Evolutionary conservation across 2,797 vertebrate species (phyloP).

Genomic region (Hypotaenidia philippensis): DNA sequence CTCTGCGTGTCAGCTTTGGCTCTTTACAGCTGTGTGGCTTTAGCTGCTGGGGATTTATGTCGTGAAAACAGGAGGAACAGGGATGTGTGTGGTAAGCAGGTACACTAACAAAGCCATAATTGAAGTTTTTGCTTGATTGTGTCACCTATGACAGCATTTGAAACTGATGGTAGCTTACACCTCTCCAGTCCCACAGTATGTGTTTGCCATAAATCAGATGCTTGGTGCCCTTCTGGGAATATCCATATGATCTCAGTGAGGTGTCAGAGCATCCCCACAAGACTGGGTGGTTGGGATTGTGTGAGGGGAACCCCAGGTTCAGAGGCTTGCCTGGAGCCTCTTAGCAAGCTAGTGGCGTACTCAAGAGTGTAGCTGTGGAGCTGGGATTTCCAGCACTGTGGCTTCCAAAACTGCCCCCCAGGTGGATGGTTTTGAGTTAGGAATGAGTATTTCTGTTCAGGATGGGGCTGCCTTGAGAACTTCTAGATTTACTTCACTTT

Average conservation of each 20-base stretch:
- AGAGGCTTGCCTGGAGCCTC: not conserved
- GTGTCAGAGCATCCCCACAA: not conserved
- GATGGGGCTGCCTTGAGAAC: not conserved
- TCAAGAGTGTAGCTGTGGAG: rapidly evolving
- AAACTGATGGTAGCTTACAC: not conserved
- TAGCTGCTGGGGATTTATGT: not conserved
- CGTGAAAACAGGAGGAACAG: not conserved
- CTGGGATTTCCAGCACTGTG: too few relatives aligned
- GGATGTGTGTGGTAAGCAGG: not conserved
- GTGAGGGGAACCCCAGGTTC: too few relatives aligned
- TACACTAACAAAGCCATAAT: not conserved
- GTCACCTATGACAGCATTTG: not conserved
- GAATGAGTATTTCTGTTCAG: not conserved
- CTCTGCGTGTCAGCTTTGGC: not conserved
- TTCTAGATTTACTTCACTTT: rapidly evolving
- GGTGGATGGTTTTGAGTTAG: not conserved
- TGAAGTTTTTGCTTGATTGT: not conserved
- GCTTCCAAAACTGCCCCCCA: not conserved
- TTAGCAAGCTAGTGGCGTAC: not conserved
- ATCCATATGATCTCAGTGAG: rapidly evolving
- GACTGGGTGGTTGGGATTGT: not conserved
- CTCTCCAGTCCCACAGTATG: not conserved
- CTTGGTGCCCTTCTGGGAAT: not conserved
- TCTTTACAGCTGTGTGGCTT: not conserved
- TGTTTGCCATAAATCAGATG: too few relatives aligned